phyloP scores from a whole-genome alignment of 2,113 vertebrate genomes.

The Phodopus roborovskii region DNA sequence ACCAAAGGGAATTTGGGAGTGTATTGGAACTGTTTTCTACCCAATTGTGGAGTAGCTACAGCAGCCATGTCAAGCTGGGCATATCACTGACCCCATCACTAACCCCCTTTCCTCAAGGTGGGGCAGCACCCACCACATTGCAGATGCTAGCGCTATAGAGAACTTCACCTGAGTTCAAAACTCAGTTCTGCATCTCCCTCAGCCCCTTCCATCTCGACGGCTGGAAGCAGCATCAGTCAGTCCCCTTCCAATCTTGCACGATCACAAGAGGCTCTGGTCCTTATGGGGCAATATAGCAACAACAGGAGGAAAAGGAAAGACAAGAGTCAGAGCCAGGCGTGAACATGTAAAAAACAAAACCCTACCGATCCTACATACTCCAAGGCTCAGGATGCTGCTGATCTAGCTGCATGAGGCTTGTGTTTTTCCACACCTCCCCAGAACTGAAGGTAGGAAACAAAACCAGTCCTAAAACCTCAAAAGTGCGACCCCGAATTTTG shows the following conservation, averaged over 20 bases:
- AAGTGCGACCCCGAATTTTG: background rate
- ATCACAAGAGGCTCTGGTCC: background rate
- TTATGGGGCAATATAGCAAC: background rate
- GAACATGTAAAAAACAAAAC: background rate
- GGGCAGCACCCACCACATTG: rapidly evolving
- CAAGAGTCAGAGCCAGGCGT: background rate
- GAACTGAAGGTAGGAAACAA: background rate
- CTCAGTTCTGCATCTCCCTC: rapidly evolving
- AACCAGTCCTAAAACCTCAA: background rate
- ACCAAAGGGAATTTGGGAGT: background rate
- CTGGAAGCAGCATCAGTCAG: background rate
- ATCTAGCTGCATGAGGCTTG: background rate
- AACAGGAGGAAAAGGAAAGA: background rate
- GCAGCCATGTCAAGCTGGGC: background rate
- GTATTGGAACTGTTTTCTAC: too few relatives aligned
- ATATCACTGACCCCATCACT: rapidly evolving
- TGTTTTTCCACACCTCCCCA: background rate
- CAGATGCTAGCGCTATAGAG: rapidly evolving
- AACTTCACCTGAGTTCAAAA: background rate
- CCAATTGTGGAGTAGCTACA: background rate
- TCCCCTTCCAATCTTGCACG: background rate
- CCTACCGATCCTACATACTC: background rate
- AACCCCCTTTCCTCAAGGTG: background rate
- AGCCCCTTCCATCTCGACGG: background rate
- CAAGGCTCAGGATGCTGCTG: background rate